These are phyloP conservation scores for Hydrocynus forskahlii DNA, from an alignment of 2,797 vertebrate genomes.

Conservation along the genomic window DNA sequence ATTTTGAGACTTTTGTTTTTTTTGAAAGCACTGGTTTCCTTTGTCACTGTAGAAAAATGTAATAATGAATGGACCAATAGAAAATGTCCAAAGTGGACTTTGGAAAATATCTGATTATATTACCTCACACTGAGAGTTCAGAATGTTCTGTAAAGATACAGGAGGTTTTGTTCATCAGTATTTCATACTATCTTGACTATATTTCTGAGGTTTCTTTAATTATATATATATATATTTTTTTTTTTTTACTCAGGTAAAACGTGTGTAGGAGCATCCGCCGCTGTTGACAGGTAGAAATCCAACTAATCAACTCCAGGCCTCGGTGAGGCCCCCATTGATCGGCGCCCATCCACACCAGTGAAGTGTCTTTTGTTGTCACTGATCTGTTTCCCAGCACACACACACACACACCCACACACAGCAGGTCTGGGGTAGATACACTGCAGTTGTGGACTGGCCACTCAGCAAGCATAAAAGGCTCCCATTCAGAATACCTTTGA, in stretches of 20 bases:
- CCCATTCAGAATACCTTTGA: neutral
- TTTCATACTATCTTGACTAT: too few species aligned
- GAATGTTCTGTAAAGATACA: too few species aligned
- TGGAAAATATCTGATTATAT: too few species aligned
- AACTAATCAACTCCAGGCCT: neutral
- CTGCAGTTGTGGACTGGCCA: constrained; percentile 31
- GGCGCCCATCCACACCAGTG: neutral
- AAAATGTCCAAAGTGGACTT: too few species aligned
- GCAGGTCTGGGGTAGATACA: constrained; percentile 13
- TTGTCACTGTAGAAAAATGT: too few species aligned
- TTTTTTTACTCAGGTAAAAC: neutral
- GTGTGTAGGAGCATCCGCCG: neutral
- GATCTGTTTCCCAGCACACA: constrained; percentile 7
- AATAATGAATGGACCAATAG: too few species aligned
- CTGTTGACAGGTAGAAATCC: neutral
- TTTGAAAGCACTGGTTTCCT: too few species aligned
- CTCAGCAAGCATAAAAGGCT: neutral
- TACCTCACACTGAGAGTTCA: too few species aligned
- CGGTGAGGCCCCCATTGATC: neutral
- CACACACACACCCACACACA: neutral
- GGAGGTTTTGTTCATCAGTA: too few species aligned
- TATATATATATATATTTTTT: too few species aligned
- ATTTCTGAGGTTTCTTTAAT: too few species aligned
- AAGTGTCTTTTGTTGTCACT: constrained; percentile 4
- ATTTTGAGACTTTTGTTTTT: too few species aligned